Percentiles rank a stretch among this genome's conserved stretches.
Evolutionary conservation across 2,797 vertebrate genomes (phyloP).

Genomic region (Pangasius macronema): DNA sequence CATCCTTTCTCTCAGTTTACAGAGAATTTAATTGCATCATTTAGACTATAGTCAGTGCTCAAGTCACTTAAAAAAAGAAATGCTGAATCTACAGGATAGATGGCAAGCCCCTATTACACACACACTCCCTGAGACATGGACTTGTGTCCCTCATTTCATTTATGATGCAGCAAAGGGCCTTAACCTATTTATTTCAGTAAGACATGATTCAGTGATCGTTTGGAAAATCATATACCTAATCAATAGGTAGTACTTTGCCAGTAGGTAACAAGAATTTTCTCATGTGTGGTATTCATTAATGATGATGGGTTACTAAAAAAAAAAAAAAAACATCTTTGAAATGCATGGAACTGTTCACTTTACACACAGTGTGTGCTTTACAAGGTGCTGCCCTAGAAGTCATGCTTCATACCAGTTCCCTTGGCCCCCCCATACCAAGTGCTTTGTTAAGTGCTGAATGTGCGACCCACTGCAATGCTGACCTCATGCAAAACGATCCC

Average conservation of each 20-base stretch:
- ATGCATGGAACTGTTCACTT: not conserved
- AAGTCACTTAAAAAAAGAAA: constrained; percentile 9
- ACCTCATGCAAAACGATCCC: constrained; percentile 41
- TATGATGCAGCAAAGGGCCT: constrained; percentile 13
- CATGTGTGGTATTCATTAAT: constrained; percentile 1
- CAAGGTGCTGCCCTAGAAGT: constrained; percentile 20
- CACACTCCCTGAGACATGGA: constrained; percentile 47
- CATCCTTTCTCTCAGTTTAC: not conserved
- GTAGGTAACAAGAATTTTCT: not conserved
- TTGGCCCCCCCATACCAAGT: not conserved
- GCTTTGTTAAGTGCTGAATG: constrained; percentile 47
- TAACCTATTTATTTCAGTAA: not conserved
- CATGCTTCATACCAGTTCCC: constrained; percentile 5
- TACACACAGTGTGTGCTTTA: not conserved
- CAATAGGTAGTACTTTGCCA: not conserved
- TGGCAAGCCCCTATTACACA: constrained; percentile 20
- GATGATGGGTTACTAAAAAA: not conserved
- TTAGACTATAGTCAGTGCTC: constrained; percentile 10
- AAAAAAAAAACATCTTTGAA: not conserved
- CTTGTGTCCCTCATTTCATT: constrained; percentile 18
- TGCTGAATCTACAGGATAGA: not conserved
- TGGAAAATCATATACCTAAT: constrained; percentile 2
- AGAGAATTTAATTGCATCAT: constrained; percentile 25
- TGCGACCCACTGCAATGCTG: constrained; percentile 43
- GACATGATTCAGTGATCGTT: not conserved